These are phyloP conservation scores for western clawed frog (Xenopus tropicalis) DNA, from an alignment of 2,113 vertebrate species.

Conservation along the genomic window DNA sequence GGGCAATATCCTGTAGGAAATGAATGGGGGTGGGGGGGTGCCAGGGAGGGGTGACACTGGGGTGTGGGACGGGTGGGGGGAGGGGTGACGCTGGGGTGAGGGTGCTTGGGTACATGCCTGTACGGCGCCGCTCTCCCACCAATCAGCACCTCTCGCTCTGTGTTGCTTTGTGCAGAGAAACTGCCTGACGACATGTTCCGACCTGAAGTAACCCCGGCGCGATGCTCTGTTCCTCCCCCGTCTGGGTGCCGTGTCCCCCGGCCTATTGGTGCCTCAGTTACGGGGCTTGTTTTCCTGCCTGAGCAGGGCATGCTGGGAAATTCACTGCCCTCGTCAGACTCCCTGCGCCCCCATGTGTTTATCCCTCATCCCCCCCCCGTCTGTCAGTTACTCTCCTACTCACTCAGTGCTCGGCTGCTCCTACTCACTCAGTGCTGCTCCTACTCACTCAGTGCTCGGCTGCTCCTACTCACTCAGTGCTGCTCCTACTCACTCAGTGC, in stretches of 20 bases:
- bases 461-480: neutral
- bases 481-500: neutral
- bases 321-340: neutral
- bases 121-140: too few relatives aligned
- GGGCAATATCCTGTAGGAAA: too few relatives aligned
- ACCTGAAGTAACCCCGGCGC: slow-evolving; percentile 18
- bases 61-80: too few relatives aligned
- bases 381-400: neutral
- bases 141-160: neutral
- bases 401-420: too few relatives aligned
- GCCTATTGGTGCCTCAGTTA: too few relatives aligned
- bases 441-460: too few relatives aligned
- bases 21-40: too few relatives aligned
- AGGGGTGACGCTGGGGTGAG: too few relatives aligned
- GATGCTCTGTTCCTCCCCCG: neutral
- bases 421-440: neutral
- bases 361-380: neutral
- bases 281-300: neutral
- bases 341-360: neutral
- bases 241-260: slow-evolving; percentile 4
- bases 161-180: slow-evolving; percentile 15
- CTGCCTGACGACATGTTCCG: slow-evolving; percentile 15
- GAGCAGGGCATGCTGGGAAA: too few relatives aligned
- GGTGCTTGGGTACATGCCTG: too few relatives aligned
- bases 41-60: too few relatives aligned